phyloP scores from a whole-genome alignment of 64 coral and sea anemone species.

The Stylophora pistillata region DNA sequence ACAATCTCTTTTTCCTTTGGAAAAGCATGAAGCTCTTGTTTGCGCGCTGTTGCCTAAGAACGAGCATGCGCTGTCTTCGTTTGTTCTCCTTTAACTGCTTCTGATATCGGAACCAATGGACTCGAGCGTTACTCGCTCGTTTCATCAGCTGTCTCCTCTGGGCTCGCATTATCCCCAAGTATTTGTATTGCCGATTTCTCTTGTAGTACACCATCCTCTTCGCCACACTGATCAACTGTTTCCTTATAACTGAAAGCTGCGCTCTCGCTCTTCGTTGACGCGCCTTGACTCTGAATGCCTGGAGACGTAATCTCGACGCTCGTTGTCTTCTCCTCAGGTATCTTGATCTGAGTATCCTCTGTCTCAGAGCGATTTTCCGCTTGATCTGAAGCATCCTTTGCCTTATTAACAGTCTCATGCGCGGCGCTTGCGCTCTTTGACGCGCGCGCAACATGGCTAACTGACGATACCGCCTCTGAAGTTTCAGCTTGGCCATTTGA shows the following conservation, averaged over 20 bases:
- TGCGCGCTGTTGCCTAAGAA: not conserved
- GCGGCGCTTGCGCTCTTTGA: not conserved
- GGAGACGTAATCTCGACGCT: not conserved
- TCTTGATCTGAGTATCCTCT: not conserved
- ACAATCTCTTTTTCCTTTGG: constrained; percentile 5
- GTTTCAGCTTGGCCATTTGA: not conserved
- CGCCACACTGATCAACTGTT: not conserved
- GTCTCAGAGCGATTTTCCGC: not conserved
- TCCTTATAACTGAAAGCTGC: not conserved
- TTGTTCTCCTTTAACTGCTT: not conserved
- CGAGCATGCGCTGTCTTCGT: not conserved
- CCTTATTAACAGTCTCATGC: not conserved
- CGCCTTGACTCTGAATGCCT: not conserved
- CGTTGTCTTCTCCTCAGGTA: not conserved
- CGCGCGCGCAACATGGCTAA: constrained; percentile 16
- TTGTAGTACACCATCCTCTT: constrained; percentile 21
- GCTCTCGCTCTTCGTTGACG: not conserved
- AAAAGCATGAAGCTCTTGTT: not conserved
- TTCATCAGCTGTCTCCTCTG: not conserved
- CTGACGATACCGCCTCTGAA: not conserved
- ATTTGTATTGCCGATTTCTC: not conserved
- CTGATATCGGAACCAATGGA: constrained; percentile 3
- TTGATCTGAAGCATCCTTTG: not conserved
- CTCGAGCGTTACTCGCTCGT: not conserved
- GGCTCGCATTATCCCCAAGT: not conserved